Base-by-base conservation (phyloP, 1,140 invertebrate species). In the Parasteatoda tepidariorum region DNA sequence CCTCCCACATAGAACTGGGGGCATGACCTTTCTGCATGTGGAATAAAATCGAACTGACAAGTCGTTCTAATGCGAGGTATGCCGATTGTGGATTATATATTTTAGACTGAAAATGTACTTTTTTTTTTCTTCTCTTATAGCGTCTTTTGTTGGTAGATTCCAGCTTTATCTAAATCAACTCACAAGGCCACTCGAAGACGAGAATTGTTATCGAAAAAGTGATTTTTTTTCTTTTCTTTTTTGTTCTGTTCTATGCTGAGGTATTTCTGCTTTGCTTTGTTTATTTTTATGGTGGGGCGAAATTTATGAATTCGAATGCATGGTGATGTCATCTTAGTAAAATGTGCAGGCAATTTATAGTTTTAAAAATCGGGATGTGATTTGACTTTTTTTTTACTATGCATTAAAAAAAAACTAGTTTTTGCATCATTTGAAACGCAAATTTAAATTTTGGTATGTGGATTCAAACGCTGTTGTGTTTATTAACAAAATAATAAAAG, bases 81-180 rank as follows among this genome's bases (percentile, higher is more conserved):
- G 78, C 66, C 78, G 78, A 82, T 82, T 82, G 78, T 82, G 78
- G 78, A 82, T 82, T 82, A 82, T 82, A 82, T 82, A 82, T 82
- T 82, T 79, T 82, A 31, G 41, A 67, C 18, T 11, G 54, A 73
- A 54, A 70, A 78, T 55, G 24, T 18, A 30, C 26, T 55, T 79
- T 76, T 68, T 79, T 70, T 70, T 67, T 31, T 57, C 64, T n/a
- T 22, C 31, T 59, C 22, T 76, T 26, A 9, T 7, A 41, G 74
- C 15, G 22, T 28, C 64, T 79, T 67, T 61, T 79, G 48, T 68
- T 28, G 64, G 59, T 62, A n/a, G 34, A 41, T 41, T 57, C 28
- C 30, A 18, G 28, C 38, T 64, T 82, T 82, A 82, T 82, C 78
- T 82, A 82, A 82, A 82, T 82, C 78, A 82, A 62, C 22, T 30